These are phyloP conservation scores for Cryptomyrus ogoouensis DNA, from an alignment of 2,113 vertebrate genomes.

Conservation along the genomic window DNA sequence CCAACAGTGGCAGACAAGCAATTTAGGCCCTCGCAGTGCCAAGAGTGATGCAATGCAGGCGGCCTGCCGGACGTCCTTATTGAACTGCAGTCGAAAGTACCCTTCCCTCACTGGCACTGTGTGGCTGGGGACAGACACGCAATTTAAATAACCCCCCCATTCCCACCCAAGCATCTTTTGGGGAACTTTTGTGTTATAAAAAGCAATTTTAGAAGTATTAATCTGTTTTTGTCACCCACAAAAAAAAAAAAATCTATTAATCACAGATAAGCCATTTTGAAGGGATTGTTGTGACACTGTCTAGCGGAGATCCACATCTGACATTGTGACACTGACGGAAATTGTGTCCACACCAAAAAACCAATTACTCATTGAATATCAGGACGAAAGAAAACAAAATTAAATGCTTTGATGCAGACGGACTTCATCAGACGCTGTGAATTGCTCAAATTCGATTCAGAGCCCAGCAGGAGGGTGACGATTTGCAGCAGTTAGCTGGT, in stretches of 20 bases:
- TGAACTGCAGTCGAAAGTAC: constrained; percentile 53
- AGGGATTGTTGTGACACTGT: constrained; percentile 18
- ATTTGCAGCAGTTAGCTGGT: not conserved
- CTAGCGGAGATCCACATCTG: not conserved
- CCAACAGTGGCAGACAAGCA: constrained; percentile 25
- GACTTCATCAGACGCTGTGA: not conserved
- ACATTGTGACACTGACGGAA: not conserved
- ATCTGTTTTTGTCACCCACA: constrained; percentile 35
- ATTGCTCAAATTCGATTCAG: not conserved
- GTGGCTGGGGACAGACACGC: constrained; percentile 38
- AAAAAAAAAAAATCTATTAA: constrained; percentile 34
- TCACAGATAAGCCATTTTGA: constrained; percentile 20
- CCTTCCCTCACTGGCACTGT: constrained; percentile 50
- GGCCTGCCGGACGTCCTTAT: constrained; percentile 47
- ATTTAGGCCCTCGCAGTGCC: constrained; percentile 29
- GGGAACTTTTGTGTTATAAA: constrained; percentile 30
- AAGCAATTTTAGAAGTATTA: constrained; percentile 29
- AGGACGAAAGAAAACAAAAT: not conserved
- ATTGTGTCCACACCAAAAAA: not conserved
- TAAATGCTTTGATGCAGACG: not conserved
- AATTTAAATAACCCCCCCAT: constrained; percentile 52
- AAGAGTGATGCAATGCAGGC: not conserved
- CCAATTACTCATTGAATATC: not conserved
- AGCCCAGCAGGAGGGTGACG: not conserved
- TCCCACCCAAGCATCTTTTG: constrained; percentile 24